Percentiles rank a stretch among this genome's conserved stretches.
These are phyloP conservation scores for Microtus ochrogaster DNA, from an alignment of 2,113 vertebrate species.

Conservation along the genomic window DNA sequence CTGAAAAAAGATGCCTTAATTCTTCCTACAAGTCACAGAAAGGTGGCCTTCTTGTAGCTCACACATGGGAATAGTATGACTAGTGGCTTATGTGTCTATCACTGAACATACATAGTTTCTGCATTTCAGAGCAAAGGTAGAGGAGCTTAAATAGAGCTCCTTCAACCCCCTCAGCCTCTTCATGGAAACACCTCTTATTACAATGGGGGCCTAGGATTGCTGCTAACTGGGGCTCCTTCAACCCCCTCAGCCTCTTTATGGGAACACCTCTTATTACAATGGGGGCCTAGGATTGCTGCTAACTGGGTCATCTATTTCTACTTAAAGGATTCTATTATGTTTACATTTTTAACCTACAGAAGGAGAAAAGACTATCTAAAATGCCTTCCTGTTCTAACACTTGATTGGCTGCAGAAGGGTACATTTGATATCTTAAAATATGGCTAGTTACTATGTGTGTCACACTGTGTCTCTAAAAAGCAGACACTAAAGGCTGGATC, in stretches of 20 bases:
- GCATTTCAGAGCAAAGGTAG: background rate
- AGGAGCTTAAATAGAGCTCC: background rate
- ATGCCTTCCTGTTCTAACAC: background rate
- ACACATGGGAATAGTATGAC: background rate
- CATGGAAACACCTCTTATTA: background rate
- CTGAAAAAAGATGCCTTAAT: background rate
- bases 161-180: background rate
- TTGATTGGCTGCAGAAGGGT: background rate
- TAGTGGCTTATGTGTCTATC: background rate
- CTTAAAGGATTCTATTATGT: background rate
- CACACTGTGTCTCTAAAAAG: background rate
- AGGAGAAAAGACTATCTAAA: background rate
- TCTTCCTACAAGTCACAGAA: background rate
- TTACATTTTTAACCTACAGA: constrained; percentile 21
- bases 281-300: background rate
- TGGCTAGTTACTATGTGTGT: background rate
- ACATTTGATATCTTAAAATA: background rate
- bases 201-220: background rate
- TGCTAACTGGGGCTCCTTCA: background rate
- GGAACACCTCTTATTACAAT: background rate
- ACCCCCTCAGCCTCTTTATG: too few species aligned
- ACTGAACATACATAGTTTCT: background rate
- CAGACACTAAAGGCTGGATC: background rate
- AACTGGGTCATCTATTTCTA: background rate
- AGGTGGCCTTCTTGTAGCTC: rapidly evolving